These are phyloP conservation scores for Margaritifera margaritifera DNA, from an alignment of 2,888 invertebrate species.

Conservation along the genomic window DNA sequence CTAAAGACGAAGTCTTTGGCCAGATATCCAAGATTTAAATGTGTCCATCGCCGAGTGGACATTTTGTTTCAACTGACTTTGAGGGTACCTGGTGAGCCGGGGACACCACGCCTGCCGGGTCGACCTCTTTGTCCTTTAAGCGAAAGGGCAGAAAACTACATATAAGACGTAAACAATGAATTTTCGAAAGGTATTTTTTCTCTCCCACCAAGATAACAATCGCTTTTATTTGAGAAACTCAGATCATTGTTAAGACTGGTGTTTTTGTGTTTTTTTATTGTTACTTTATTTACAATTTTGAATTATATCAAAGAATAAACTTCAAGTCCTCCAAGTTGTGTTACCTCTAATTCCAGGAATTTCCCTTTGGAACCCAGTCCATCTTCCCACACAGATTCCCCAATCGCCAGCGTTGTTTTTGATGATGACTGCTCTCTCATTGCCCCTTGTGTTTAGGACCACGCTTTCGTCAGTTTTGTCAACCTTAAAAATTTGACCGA, in stretches of 20 bases:
- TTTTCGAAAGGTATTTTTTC: too few species aligned
- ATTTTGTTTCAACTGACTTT: constrained; percentile 55
- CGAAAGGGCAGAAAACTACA: too few species aligned
- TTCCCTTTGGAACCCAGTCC: constrained; percentile 72
- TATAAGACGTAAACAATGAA: too few species aligned
- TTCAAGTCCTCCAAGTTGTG: background rate
- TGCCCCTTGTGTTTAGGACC: constrained; percentile 70
- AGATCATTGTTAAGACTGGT: too few species aligned
- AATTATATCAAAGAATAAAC: too few species aligned
- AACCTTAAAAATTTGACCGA: too few species aligned
- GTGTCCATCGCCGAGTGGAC: constrained; percentile 29
- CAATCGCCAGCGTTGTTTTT: constrained; percentile 74
- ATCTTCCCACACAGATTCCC: constrained; percentile 73
- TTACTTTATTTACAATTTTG: too few species aligned
- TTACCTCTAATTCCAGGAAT: constrained; percentile 61
- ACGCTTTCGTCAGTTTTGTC: constrained; percentile 24
- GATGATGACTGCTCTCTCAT: constrained; percentile 74
- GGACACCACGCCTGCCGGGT: constrained; percentile 51
- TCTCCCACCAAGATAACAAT: too few species aligned
- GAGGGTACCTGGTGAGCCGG: constrained; percentile 65
- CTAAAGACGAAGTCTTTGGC: constrained; percentile 34
- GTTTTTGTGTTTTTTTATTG: too few species aligned
- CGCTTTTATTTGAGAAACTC: too few species aligned
- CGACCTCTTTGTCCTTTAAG: constrained; percentile 27
- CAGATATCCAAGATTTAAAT: constrained; percentile 44